Conservation (phyloP, 2,797 vertebrate genomes). For the Xiphorhynchus erythropygius region DNA sequence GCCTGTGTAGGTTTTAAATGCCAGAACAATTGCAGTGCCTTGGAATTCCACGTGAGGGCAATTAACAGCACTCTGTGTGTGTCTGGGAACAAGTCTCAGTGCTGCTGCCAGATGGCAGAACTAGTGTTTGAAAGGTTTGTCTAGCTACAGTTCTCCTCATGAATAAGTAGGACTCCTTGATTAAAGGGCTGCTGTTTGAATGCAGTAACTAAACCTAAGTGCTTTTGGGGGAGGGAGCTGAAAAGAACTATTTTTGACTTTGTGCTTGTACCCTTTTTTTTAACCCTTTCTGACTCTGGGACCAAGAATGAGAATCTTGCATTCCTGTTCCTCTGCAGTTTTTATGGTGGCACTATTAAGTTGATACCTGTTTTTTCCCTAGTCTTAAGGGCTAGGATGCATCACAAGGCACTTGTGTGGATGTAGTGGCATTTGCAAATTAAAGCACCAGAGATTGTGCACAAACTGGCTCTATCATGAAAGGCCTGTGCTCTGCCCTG, state of each 20-base stretch:
- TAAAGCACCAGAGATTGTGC: background rate
- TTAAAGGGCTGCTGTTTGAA: constrained; percentile 56
- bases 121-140: constrained; percentile 47
- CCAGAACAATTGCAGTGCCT: constrained; percentile 54
- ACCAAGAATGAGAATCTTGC: background rate
- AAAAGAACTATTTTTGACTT: constrained; percentile 32
- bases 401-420: background rate
- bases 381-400: background rate
- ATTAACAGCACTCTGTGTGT: background rate
- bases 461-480: background rate
- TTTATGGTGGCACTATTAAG: background rate
- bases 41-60: constrained; percentile 63
- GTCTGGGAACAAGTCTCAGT: constrained; percentile 32
- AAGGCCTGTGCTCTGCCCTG: background rate
- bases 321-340: background rate
- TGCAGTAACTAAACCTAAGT: constrained; percentile 20
- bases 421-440: constrained; percentile 27
- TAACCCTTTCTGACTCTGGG: background rate
- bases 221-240: background rate
- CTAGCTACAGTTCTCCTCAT: constrained; percentile 30
- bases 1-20: constrained; percentile 10
- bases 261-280: background rate
- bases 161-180: constrained; percentile 58
- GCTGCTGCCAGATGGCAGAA: constrained; percentile 59
- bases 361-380: background rate